Conservation (phyloP, 1,140 invertebrate genomes). For the Bombus breviceps region DNA sequence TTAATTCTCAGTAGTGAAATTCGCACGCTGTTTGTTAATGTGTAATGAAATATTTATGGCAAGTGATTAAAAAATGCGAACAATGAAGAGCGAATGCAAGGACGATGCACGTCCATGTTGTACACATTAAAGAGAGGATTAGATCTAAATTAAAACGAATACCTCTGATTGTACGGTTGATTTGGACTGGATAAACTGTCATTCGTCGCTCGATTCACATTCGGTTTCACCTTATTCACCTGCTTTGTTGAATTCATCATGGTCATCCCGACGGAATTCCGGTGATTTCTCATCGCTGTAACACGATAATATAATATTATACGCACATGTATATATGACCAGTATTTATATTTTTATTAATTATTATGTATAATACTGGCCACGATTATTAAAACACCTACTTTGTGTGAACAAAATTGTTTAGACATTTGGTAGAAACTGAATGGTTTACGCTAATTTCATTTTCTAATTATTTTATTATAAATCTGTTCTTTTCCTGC, state of each 20-base stretch:
- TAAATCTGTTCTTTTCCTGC: no score
- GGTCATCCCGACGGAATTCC: slow-evolving; percentile 87
- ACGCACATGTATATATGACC: not conserved
- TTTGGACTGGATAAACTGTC: slow-evolving; percentile 84
- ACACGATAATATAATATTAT: not conserved
- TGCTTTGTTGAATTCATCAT: slow-evolving; percentile 87
- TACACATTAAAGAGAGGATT: not conserved
- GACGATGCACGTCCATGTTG: slow-evolving; percentile 12
- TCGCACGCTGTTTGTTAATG: slow-evolving; percentile 23
- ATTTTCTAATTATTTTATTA: no score
- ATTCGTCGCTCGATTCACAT: slow-evolving; percentile 88
- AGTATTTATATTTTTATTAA: not conserved
- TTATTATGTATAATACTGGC: no score
- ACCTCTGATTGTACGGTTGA: slow-evolving; percentile 82
- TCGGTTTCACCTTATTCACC: slow-evolving; percentile 94
- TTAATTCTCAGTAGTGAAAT: slow-evolving; percentile 56
- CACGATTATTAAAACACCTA: no score
- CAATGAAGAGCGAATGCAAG: slow-evolving; percentile 26
- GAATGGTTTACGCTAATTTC: no score
- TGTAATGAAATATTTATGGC: not conserved
- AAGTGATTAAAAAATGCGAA: not conserved
- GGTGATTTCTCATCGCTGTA: slow-evolving; percentile 85
- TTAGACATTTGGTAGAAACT: no score
- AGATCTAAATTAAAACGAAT: slow-evolving; percentile 42
- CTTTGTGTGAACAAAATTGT: no score